Evolutionary conservation across 1,140 invertebrate species (phyloP).

Genomic region (Nylanderia fulva): DNA sequence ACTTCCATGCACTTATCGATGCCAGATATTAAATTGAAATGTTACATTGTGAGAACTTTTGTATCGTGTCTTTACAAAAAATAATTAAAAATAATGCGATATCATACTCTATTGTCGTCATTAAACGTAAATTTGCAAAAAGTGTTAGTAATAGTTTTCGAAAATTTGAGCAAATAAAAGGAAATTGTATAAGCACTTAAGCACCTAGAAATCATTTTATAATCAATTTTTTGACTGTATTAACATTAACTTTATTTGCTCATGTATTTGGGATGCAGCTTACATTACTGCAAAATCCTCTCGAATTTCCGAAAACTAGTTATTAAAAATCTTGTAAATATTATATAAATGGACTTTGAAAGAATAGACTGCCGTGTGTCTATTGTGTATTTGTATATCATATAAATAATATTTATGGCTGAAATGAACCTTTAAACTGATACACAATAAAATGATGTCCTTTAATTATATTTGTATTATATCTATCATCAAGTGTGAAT

Average conservation of each 20-base stretch:
- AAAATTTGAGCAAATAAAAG: constrained; percentile 63
- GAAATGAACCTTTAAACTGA: constrained; percentile 36
- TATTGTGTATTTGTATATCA: constrained; percentile 63
- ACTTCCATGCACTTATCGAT: constrained; percentile 45
- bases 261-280: neutral
- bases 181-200: neutral
- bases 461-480: constrained; percentile 49
- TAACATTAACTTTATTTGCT: constrained; percentile 6
- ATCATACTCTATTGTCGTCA: constrained; percentile 39
- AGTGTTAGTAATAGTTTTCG: constrained; percentile 63
- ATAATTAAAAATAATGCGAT: constrained; percentile 48
- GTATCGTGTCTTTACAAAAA: constrained; percentile 37
- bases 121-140: constrained; percentile 49
- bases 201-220: neutral
- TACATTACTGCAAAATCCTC: constrained; percentile 27
- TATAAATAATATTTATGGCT: constrained; percentile 50
- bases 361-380: constrained; percentile 44
- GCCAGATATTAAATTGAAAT: constrained; percentile 55
- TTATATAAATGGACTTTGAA: constrained; percentile 39
- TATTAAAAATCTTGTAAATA: constrained; percentile 68
- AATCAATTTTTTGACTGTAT: neutral
- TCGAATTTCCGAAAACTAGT: constrained; percentile 72
- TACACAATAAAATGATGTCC: constrained; percentile 60
- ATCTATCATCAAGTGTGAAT: constrained; percentile 35
- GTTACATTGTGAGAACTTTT: constrained; percentile 66